Conservation (phyloP, 2,113 vertebrate genomes). For the Salvelinus namaycush region DNA sequence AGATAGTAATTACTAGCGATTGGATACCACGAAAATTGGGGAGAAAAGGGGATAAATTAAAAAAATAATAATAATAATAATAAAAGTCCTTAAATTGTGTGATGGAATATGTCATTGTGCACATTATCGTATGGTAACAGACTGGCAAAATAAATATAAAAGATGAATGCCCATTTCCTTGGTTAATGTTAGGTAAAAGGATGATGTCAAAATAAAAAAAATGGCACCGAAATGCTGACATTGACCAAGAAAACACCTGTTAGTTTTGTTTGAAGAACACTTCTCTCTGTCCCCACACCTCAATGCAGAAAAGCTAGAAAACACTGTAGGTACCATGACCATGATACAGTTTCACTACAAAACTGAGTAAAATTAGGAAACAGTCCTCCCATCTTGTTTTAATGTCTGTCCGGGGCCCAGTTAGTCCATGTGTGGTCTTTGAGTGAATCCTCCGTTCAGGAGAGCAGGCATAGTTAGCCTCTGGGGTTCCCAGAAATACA, state of each 20-base stretch:
- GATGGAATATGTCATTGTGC: conserved; percentile 9
- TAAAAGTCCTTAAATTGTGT: not conserved
- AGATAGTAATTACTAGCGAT: too few relatives aligned
- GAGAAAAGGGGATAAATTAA: too few relatives aligned
- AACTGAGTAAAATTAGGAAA: conserved; percentile 45
- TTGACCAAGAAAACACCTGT: conserved; percentile 24
- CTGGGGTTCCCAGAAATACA: not conserved
- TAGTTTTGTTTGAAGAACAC: conserved; percentile 13
- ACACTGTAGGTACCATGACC: conserved; percentile 69
- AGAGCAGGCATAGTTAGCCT: not conserved
- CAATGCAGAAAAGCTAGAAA: conserved; percentile 59
- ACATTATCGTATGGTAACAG: conserved; percentile 21
- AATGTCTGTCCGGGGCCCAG: conserved; percentile 25
- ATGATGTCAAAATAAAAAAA: not conserved
- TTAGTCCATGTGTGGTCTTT: conserved; percentile 27
- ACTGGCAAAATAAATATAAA: conserved; percentile 18
- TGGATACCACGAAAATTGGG: too few relatives aligned
- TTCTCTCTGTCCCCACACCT: conserved; percentile 17
- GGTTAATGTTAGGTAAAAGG: not conserved
- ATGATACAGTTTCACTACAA: conserved; percentile 55
- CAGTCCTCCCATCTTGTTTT: conserved; percentile 19
- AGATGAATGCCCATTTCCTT: conserved; percentile 28
- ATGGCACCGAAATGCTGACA: conserved; percentile 55
- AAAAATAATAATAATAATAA: too few relatives aligned
- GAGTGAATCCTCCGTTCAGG: conserved; percentile 19